phyloP scores from a whole-genome alignment of 1,140 invertebrate genomes.

The Portunus trituberculatus region DNA sequence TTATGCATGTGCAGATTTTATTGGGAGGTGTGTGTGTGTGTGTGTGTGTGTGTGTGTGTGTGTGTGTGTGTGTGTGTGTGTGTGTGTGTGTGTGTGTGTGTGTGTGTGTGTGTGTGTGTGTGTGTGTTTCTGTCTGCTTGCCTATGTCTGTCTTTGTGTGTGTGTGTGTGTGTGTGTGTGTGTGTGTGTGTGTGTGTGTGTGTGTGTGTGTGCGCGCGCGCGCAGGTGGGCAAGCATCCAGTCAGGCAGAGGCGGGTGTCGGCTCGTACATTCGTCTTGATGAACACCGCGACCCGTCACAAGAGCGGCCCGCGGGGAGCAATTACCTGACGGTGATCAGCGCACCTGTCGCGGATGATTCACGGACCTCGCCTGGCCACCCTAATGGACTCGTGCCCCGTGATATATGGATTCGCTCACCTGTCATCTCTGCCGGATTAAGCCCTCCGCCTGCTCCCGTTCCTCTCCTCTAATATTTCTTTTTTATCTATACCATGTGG shows the following conservation, averaged over 20 bases:
- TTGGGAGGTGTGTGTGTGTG: too few relatives aligned
- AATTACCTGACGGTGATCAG: not conserved
- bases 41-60: too few relatives aligned
- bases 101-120: slow-evolving; percentile 11
- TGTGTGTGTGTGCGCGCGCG: slow-evolving; percentile 17
- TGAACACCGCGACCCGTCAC: not conserved
- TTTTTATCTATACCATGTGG: too few relatives aligned
- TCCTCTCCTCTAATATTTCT: not conserved
- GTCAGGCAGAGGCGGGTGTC: too few relatives aligned
- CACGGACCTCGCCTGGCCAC: not conserved
- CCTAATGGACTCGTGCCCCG: not conserved
- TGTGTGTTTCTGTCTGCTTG: not conserved
- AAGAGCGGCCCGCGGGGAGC: not conserved
- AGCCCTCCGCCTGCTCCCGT: not conserved
- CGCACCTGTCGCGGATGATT: not conserved
- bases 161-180: not conserved
- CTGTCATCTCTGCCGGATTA: too few relatives aligned
- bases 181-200: not conserved
- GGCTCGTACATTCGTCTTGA: too few relatives aligned
- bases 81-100: not conserved
- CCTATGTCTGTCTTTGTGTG: not conserved
- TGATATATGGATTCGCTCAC: not conserved
- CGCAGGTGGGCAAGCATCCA: not conserved
- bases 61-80: too few relatives aligned
- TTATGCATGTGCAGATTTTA: too few relatives aligned